These are phyloP conservation scores for Streptopelia turtur DNA, from an alignment of 2,797 vertebrate genomes.

Conservation along the genomic window DNA sequence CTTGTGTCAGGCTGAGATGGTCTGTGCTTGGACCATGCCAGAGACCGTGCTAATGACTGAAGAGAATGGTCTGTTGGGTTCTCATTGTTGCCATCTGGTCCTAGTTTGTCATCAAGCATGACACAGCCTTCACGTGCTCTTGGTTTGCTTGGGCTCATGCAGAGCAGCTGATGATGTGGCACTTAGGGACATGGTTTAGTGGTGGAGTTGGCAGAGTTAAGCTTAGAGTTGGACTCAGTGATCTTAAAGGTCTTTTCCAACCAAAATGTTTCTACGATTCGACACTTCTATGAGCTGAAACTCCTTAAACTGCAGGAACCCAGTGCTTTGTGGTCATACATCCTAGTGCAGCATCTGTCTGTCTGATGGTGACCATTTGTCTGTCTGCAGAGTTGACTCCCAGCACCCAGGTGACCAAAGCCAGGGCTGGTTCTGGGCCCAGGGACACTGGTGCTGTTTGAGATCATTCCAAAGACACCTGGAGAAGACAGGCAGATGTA, in stretches of 20 bases:
- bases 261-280: not conserved
- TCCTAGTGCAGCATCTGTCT: not conserved
- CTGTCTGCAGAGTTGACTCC: not conserved
- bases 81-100: not conserved
- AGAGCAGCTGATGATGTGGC: not conserved
- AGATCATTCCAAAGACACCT: not conserved
- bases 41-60: rapidly evolving
- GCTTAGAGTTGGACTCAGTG: not conserved
- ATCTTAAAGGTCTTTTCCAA: not conserved
- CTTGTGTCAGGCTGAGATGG: not conserved
- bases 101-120: not conserved
- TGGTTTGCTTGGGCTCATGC: rapidly evolving
- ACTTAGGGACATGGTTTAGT: not conserved
- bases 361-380: not conserved
- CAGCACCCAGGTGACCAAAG: not conserved
- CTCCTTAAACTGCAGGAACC: not conserved
- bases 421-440: not conserved
- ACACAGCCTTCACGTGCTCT: not conserved
- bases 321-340: rapidly evolving
- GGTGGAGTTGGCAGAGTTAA: not conserved
- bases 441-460: not conserved
- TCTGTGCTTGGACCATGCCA: not conserved
- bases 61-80: not conserved
- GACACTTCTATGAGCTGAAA: not conserved
- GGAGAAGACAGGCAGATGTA: not conserved